These are phyloP conservation scores for Porites australiensis DNA, from an alignment of 64 coral and sea anemone species.

Conservation along the genomic window DNA sequence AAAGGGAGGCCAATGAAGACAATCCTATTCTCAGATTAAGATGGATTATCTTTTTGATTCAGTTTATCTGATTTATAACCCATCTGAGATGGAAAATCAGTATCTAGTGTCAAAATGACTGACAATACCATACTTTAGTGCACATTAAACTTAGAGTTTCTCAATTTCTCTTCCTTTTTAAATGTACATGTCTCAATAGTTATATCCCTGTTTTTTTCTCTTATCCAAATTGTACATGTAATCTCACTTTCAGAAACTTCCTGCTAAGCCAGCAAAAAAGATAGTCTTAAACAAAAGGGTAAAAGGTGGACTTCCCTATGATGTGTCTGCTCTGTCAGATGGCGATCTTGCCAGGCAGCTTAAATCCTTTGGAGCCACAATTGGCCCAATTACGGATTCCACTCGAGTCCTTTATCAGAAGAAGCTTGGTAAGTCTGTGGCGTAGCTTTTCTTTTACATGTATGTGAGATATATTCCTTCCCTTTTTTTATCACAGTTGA, in stretches of 20 bases:
- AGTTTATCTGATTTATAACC: no score
- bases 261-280: slow-evolving; percentile 19
- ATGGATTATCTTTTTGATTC: no score
- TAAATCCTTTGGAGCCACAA: slow-evolving; percentile 67
- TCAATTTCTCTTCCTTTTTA: no score
- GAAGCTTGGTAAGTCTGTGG: slow-evolving; percentile 78
- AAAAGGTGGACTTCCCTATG: slow-evolving; percentile 79
- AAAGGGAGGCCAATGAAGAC: no score
- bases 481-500: neutral
- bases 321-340: slow-evolving; percentile 83
- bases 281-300: slow-evolving; percentile 46
- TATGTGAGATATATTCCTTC: neutral
- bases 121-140: no score
- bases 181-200: no score
- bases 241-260: slow-evolving; percentile 33
- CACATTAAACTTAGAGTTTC: no score
- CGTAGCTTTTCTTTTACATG: neutral
- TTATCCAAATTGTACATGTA: no score
- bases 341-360: slow-evolving; percentile 90
- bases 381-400: slow-evolving; percentile 86
- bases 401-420: slow-evolving; percentile 89
- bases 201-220: no score
- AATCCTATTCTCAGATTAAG: no score
- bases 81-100: no score
- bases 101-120: no score